These are phyloP conservation scores for Cylas formicarius DNA, from an alignment of 1,140 invertebrate genomes.

Conservation along the genomic window DNA sequence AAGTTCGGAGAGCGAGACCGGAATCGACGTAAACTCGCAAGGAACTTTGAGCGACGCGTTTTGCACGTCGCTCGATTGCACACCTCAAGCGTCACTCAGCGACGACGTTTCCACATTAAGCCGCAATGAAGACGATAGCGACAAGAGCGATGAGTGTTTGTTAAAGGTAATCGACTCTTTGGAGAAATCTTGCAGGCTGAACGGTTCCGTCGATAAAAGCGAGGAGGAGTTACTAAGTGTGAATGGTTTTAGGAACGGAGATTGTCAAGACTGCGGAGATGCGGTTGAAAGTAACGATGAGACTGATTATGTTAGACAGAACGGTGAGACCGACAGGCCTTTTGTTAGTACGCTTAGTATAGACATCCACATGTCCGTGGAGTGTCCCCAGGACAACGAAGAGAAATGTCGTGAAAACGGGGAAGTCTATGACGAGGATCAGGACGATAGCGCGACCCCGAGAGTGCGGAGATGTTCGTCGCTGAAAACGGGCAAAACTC, in stretches of 20 bases:
- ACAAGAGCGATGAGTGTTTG: no score
- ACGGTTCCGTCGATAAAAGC: conserved; percentile 1
- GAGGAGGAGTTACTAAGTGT: background rate
- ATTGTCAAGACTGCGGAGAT: conserved; percentile 1
- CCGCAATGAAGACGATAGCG: conserved; percentile 12
- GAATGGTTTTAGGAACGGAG: no score
- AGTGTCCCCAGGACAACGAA: conserved; percentile 6
- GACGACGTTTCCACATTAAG: conserved; percentile 21
- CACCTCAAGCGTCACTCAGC: conserved; percentile 16
- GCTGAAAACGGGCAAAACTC: conserved; percentile 84
- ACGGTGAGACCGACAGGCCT: background rate
- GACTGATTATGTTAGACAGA: background rate
- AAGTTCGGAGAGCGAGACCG: conserved; percentile 18
- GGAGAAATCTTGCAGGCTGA: background rate
- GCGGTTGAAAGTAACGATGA: background rate
- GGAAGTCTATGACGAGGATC: conserved; percentile 5
- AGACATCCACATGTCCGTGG: conserved; percentile 9
- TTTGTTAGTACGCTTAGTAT: conserved; percentile 14
- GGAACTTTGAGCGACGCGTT: conserved; percentile 12
- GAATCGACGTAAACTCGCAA: conserved; percentile 11
- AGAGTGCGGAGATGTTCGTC: conserved; percentile 73
- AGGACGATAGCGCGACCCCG: conserved; percentile 47
- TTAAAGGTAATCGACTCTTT: conserved; percentile 10
- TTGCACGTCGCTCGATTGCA: conserved; percentile 20
- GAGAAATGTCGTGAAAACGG: background rate